Conservation (phyloP, 1,140 invertebrate genomes). For the Drosophila seguyi region DNA sequence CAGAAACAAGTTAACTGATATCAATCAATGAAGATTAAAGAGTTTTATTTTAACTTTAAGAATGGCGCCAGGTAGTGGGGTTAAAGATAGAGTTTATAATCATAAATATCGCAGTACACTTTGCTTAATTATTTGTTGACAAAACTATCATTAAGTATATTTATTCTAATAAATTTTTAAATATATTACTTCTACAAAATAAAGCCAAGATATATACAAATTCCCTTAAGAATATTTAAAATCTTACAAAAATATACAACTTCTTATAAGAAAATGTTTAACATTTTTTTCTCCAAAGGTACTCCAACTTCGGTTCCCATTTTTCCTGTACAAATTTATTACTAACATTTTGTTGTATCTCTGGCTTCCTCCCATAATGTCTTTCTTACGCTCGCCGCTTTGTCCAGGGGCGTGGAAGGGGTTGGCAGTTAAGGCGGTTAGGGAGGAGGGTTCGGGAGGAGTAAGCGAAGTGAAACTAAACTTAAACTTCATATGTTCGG, state of each 20-base stretch:
- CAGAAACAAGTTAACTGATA: neutral
- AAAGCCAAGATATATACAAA: too few species aligned
- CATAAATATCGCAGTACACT: neutral
- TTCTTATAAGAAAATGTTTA: too few species aligned
- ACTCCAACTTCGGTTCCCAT: neutral
- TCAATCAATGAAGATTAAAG: neutral
- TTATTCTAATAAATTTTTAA: too few species aligned
- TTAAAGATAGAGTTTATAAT: neutral
- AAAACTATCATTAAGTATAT: too few species aligned
- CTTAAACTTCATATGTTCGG: slow-evolving; percentile 55
- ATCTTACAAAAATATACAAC: too few species aligned
- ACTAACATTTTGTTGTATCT: slow-evolving; percentile 46
- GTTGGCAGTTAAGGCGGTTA: neutral
- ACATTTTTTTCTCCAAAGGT: slow-evolving; percentile 15
- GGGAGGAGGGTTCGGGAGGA: slow-evolving; percentile 1
- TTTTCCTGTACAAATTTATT: slow-evolving; percentile 31
- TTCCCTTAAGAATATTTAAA: too few species aligned
- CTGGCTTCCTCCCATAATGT: slow-evolving; percentile 38
- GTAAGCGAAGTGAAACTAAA: slow-evolving; percentile 54
- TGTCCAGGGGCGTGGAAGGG: slow-evolving; percentile 12
- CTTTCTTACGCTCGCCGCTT: slow-evolving; percentile 40
- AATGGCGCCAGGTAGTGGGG: neutral
- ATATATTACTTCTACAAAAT: too few species aligned
- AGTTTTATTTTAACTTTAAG: neutral
- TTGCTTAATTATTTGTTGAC: too few species aligned